Conservation (phyloP, 1,140 invertebrate species). For the Drosophila miranda region DNA sequence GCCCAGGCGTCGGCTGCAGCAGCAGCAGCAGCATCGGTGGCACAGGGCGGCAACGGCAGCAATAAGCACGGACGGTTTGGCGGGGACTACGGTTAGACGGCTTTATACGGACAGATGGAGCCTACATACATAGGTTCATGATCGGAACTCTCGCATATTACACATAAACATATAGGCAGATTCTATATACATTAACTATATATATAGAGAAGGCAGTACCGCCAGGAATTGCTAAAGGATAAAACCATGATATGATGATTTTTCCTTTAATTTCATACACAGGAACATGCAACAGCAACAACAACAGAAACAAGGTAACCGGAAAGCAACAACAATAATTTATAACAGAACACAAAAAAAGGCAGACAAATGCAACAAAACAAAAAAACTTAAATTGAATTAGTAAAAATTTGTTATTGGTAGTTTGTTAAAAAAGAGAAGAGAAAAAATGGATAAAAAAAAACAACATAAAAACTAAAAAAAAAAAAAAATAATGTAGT, state of each 20-base stretch:
- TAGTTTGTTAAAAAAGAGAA: slow-evolving; percentile 73
- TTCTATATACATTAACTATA: slow-evolving; percentile 23
- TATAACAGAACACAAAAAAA: slow-evolving; percentile 43
- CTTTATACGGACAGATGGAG: not conserved
- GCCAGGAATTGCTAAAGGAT: slow-evolving; percentile 71
- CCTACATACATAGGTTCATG: slow-evolving; percentile 11
- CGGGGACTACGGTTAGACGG: slow-evolving; percentile 62
- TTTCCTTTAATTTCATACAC: slow-evolving; percentile 62
- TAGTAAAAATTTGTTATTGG: slow-evolving; percentile 81
- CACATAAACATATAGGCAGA: slow-evolving; percentile 51
- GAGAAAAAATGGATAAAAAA: slow-evolving; percentile 15
- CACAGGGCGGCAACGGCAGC: slow-evolving; percentile 33
- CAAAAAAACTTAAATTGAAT: slow-evolving; percentile 64
- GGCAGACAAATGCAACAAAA: slow-evolving; percentile 30
- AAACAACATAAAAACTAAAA: slow-evolving; percentile 22
- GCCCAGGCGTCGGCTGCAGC: slow-evolving; percentile 57
- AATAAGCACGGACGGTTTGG: slow-evolving; percentile 66
- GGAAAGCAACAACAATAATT: slow-evolving; percentile 75
- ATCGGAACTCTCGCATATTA: slow-evolving; percentile 56
- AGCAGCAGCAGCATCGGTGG: slow-evolving; percentile 48
- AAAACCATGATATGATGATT: slow-evolving; percentile 20
- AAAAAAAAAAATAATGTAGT: slow-evolving; percentile 48
- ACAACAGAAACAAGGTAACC: slow-evolving; percentile 72
- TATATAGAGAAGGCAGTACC: slow-evolving; percentile 66
- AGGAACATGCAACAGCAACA: slow-evolving; percentile 34